Evolutionary conservation across 1,140 invertebrate genomes (phyloP).

Genomic region (Nasonia longicornis): DNA sequence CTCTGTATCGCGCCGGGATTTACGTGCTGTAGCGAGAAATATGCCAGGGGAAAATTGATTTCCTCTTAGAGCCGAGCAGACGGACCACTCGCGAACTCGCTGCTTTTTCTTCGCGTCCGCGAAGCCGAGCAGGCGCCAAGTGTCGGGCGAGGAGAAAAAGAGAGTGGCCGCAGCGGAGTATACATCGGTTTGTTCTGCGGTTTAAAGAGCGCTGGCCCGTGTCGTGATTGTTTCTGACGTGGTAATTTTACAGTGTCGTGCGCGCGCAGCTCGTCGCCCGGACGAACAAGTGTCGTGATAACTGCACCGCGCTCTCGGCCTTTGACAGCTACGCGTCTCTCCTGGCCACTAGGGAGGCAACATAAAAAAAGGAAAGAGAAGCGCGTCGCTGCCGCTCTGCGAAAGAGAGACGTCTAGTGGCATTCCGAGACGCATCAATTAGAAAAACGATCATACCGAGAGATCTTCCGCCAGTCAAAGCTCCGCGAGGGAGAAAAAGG

Average conservation of each 20-base stretch:
- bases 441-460: constrained; percentile 32
- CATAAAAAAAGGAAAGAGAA: constrained; percentile 46
- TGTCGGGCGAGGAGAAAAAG: constrained; percentile 1
- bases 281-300: constrained; percentile 56
- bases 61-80: neutral
- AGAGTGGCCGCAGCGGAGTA: neutral
- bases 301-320: constrained; percentile 47
- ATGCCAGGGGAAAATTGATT: neutral
- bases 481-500: neutral
- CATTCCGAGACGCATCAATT: constrained; percentile 25
- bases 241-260: constrained; percentile 71
- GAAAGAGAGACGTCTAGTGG: constrained; percentile 35
- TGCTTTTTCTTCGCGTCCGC: neutral
- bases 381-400: constrained; percentile 18
- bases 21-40: neutral
- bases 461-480: constrained; percentile 32
- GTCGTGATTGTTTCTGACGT: constrained; percentile 69
- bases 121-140: neutral
- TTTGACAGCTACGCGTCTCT: constrained; percentile 33
- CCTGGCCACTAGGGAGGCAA: constrained; percentile 52
- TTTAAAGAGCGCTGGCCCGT: constrained; percentile 56
- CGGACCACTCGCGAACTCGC: neutral
- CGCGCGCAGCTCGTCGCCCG: constrained; percentile 54
- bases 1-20: neutral
- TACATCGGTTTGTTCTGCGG: constrained; percentile 24